A percentile compares a stretch with the other conserved stretches of the same genome.
These are phyloP conservation scores for Turritopsis dohrnii DNA, from an alignment of 30 jellyfish, hydroid and myxozoan genomes.

Conservation along the genomic window DNA sequence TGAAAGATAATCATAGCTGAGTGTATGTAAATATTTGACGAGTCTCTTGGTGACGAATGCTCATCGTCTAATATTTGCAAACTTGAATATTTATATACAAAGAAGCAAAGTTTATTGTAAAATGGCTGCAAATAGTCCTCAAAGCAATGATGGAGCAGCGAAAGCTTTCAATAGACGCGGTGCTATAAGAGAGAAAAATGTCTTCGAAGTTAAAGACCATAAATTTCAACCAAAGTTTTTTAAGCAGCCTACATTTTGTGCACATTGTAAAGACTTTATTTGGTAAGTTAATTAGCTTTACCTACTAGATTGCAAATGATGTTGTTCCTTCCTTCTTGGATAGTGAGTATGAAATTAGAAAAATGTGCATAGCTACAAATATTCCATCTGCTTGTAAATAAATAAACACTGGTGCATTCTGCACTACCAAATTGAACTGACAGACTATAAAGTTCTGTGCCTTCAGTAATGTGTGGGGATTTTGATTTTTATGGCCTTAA, in stretches of 20 bases:
- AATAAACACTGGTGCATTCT: too few relatives aligned
- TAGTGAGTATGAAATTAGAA: background rate
- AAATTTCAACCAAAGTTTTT: slow-evolving; percentile 93
- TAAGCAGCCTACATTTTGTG: slow-evolving; percentile 89
- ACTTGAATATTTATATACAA: too few relatives aligned
- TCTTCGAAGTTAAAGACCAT: slow-evolving; percentile 87
- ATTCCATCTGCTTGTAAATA: too few relatives aligned
- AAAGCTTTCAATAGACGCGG: slow-evolving; percentile 89
- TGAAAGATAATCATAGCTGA: background rate
- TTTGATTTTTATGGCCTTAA: too few relatives aligned
- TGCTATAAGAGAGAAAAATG: slow-evolving; percentile 89
- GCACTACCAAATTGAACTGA: too few relatives aligned
- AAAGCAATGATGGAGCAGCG: slow-evolving; percentile 28
- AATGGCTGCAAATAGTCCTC: background rate
- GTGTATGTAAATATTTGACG: background rate
- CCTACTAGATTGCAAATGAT: background rate
- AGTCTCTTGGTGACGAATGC: background rate
- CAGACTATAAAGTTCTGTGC: too few relatives aligned
- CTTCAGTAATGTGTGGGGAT: too few relatives aligned
- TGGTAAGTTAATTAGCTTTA: slow-evolving; percentile 48
- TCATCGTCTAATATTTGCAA: background rate
- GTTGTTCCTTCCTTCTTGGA: slow-evolving; percentile 10
- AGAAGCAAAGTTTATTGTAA: background rate
- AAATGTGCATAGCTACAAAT: too few relatives aligned
- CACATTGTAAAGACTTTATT: slow-evolving; percentile 93